Conservation (phyloP, 2,888 invertebrate genomes). For the Falcaria lacertinaria region DNA sequence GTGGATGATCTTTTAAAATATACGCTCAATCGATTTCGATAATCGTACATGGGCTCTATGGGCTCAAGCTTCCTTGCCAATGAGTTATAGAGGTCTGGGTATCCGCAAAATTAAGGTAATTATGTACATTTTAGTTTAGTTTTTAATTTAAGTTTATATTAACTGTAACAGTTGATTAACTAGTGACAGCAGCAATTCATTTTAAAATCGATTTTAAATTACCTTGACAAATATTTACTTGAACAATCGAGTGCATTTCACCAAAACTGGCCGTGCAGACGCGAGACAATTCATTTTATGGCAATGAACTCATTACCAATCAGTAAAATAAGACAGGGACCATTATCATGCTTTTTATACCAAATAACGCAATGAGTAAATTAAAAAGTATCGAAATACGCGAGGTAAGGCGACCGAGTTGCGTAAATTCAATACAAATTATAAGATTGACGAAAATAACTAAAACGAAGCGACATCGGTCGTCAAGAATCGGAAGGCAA, state of each 20-base stretch:
- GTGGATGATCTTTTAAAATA: too few relatives aligned
- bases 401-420: conserved; percentile 21
- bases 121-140: too few relatives aligned
- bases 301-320: conserved; percentile 30
- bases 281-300: conserved; percentile 11
- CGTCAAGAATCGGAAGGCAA: conserved; percentile 1
- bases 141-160: too few relatives aligned
- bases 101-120: too few relatives aligned
- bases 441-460: conserved; percentile 22
- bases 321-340: conserved; percentile 6
- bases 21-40: too few relatives aligned
- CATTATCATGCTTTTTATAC: conserved; percentile 17
- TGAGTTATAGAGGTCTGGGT: too few relatives aligned
- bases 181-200: not conserved
- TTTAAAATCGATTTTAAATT: not conserved
- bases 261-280: not conserved
- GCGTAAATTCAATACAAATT: conserved; percentile 28
- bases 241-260: not conserved
- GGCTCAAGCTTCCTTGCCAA: too few relatives aligned
- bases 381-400: conserved; percentile 15
- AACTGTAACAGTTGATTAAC: too few relatives aligned
- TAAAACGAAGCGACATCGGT: conserved; percentile 1
- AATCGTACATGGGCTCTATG: too few relatives aligned
- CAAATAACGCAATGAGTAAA: conserved; percentile 17
- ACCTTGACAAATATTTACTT: not conserved